These are phyloP conservation scores for Oopsacas minuta DNA, from an alignment of 37 sponge, comb jelly and placozoan genomes.

Conservation along the genomic window DNA sequence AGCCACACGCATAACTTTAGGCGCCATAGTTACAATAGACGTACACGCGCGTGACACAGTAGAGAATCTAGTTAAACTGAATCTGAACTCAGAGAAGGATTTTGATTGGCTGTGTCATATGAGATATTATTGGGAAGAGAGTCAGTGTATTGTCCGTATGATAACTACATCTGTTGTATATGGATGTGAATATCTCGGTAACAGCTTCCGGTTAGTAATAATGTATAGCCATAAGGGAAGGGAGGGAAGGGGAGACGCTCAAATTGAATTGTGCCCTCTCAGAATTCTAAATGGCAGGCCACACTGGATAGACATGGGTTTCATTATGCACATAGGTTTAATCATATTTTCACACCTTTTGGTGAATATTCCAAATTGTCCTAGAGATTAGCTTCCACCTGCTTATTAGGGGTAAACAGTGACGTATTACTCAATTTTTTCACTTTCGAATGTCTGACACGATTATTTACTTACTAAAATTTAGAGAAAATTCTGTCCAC, in stretches of 20 bases:
- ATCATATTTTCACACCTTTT: too few species aligned
- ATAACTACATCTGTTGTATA: slow-evolving; percentile 83
- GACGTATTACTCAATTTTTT: too few species aligned
- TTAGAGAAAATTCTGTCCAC: neutral
- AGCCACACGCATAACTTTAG: slow-evolving; percentile 89
- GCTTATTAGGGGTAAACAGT: too few species aligned
- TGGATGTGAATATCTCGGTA: slow-evolving; percentile 95
- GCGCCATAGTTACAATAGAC: slow-evolving; percentile 87
- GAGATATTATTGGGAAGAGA: slow-evolving; percentile 95
- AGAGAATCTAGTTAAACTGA: slow-evolving; percentile 55
- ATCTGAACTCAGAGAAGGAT: slow-evolving; percentile 75
- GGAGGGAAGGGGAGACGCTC: too few species aligned
- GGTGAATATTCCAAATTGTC: too few species aligned
- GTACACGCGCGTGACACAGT: slow-evolving; percentile 91
- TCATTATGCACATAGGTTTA: too few species aligned
- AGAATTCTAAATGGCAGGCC: too few species aligned
- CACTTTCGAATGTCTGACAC: neutral
- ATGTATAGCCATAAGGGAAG: too few species aligned
- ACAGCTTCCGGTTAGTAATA: slow-evolving; percentile 66
- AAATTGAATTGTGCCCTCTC: too few species aligned
- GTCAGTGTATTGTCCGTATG: slow-evolving; percentile 51
- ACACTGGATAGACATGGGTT: too few species aligned
- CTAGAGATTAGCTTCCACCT: too few species aligned
- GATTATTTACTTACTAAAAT: neutral
- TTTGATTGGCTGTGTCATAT: slow-evolving; percentile 96